Conservation (phyloP, 2,797 vertebrate genomes). For the Siniperca scherzeri region DNA sequence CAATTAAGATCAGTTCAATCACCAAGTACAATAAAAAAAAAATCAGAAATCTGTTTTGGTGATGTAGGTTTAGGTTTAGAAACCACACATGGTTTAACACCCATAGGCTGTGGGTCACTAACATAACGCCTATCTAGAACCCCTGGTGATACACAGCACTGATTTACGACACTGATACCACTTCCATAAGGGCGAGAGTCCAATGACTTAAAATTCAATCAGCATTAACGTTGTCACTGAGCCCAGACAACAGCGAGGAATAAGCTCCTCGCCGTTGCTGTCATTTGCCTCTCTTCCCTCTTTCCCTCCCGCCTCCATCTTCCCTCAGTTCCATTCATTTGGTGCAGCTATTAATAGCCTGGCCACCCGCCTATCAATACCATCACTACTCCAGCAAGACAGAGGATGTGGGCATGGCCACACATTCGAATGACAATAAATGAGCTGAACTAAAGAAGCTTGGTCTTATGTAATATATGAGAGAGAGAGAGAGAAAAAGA, state of each 20-base stretch:
- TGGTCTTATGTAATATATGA: conserved; percentile 60
- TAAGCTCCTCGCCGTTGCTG: conserved; percentile 59
- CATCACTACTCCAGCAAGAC: conserved; percentile 79
- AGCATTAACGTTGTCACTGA: conserved; percentile 72
- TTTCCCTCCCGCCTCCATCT: conserved; percentile 59
- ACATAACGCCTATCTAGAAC: conserved; percentile 14
- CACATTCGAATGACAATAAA: conserved; percentile 68
- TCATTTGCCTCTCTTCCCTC: conserved; percentile 62
- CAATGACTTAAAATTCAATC: conserved; percentile 80
- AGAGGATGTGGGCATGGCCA: conserved; percentile 73
- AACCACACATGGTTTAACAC: conserved; percentile 16
- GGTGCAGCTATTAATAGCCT: conserved; percentile 79
- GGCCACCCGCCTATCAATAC: conserved; percentile 79
- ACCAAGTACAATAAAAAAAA: background rate
- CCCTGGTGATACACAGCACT: conserved; percentile 17
- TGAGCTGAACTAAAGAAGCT: conserved; percentile 57
- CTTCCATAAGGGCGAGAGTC: conserved; percentile 52
- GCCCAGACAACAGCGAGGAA: conserved; percentile 74
- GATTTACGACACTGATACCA: conserved; percentile 38
- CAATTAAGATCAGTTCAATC: conserved; percentile 1
- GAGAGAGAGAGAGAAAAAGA: conserved; percentile 1
- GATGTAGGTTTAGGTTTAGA: conserved; percentile 3
- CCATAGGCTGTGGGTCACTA: conserved; percentile 11
- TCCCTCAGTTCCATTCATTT: conserved; percentile 72
- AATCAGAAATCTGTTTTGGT: background rate